These are phyloP conservation scores for Gadopsis bispinosus DNA, from an alignment of 2,797 vertebrate genomes.

Conservation along the genomic window DNA sequence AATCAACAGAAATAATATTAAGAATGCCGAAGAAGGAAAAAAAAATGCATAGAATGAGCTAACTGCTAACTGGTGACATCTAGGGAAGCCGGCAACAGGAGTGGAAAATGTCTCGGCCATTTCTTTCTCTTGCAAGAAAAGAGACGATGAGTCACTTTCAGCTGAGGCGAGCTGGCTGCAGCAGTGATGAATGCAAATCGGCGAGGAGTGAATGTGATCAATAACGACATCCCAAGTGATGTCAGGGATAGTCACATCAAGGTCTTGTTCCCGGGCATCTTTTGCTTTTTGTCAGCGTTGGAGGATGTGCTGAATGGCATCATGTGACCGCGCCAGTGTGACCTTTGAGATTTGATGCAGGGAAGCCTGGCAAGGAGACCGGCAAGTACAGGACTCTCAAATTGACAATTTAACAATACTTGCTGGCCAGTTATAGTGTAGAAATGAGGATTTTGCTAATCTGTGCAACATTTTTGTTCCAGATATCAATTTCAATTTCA, in stretches of 20 bases:
- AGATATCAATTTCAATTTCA: not conserved
- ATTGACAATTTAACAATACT: no score
- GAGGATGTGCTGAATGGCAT: not conserved
- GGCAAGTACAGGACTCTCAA: no score
- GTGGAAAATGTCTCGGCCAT: not conserved
- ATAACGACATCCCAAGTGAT: conserved; percentile 4
- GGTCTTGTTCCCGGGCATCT: not conserved
- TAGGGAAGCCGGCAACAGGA: not conserved
- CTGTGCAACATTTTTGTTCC: no score
- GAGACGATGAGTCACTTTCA: not conserved
- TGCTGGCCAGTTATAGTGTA: no score
- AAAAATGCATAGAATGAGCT: not conserved
- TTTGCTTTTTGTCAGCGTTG: not conserved
- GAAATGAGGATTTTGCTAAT: no score
- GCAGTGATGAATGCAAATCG: conserved; percentile 13
- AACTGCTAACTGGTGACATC: not conserved
- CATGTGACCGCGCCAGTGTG: not conserved
- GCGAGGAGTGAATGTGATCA: conserved; percentile 15
- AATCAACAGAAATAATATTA: not conserved
- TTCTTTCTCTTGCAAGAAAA: not conserved
- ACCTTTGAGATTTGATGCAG: not conserved
- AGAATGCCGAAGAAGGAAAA: not conserved
- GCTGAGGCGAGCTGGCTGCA: not conserved
- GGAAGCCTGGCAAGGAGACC: not conserved
- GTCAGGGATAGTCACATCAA: conserved; percentile 3